These are phyloP conservation scores for Crotalus viridis DNA, from an alignment of 2,113 vertebrate species.

Conservation along the genomic window DNA sequence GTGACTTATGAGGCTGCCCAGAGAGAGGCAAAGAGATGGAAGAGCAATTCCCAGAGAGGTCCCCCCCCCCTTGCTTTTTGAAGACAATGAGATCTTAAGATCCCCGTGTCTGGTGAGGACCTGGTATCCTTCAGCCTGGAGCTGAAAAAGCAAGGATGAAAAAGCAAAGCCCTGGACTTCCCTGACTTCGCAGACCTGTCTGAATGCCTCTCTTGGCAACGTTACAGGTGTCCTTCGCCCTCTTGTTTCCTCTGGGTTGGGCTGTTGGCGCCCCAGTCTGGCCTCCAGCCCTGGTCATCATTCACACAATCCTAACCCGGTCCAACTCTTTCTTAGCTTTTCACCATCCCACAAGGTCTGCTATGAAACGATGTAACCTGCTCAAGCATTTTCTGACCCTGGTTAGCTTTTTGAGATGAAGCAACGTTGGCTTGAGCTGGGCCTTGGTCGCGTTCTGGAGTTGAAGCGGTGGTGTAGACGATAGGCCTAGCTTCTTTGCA, in stretches of 20 bases:
- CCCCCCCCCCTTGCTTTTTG: background rate
- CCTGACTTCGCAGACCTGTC: background rate
- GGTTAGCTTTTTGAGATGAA: too few relatives aligned
- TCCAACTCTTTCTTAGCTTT: background rate
- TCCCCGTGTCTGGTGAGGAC: background rate
- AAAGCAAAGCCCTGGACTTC: too few relatives aligned
- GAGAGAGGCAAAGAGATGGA: conserved; percentile 18
- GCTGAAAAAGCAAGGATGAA: background rate
- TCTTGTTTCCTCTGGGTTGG: background rate
- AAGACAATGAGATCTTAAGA: background rate
- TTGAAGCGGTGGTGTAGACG: too few relatives aligned
- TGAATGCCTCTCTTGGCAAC: background rate
- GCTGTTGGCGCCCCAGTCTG: background rate
- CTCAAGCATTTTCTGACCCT: too few relatives aligned
- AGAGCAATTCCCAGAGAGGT: background rate
- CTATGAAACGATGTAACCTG: background rate
- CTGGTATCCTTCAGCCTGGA: background rate
- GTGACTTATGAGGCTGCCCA: conserved; percentile 11
- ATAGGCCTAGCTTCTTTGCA: too few relatives aligned
- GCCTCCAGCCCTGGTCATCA: background rate
- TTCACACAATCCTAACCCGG: background rate
- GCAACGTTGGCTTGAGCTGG: too few relatives aligned
- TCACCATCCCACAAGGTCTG: background rate
- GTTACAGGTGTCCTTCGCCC: background rate
- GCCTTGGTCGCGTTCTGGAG: too few relatives aligned